Conservation (phyloP, 2,888 invertebrate species). For the Arctia plantaginis region DNA sequence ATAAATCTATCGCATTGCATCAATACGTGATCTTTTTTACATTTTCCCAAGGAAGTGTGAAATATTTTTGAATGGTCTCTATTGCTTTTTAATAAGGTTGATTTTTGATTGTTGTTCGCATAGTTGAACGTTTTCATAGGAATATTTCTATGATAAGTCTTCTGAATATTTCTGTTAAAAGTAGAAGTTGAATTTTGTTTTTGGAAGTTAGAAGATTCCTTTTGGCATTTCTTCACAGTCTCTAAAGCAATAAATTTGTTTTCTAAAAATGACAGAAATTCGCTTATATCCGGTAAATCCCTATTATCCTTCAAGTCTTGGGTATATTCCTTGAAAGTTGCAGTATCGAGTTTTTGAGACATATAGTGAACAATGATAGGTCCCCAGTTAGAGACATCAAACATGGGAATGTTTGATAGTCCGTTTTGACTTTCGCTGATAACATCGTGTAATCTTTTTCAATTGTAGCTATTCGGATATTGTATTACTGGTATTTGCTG, state of each 20-base stretch:
- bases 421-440: conserved; percentile 19
- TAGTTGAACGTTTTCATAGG: conserved; percentile 7
- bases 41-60: conserved; percentile 6
- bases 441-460: conserved; percentile 17
- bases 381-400: conserved; percentile 13
- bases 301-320: conserved; percentile 8
- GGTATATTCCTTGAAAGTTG: conserved; percentile 16
- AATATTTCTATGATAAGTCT: conserved; percentile 3
- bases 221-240: conserved; percentile 9
- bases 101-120: neutral
- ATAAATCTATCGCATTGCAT: conserved; percentile 15
- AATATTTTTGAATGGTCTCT: neutral
- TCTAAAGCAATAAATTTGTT: conserved; percentile 15
- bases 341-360: conserved; percentile 20
- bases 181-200: neutral
- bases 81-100: neutral
- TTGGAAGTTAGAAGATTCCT: neutral
- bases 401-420: conserved; percentile 9
- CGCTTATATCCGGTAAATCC: conserved; percentile 14
- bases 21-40: conserved; percentile 13
- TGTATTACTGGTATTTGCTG: conserved; percentile 3
- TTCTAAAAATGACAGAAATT: conserved; percentile 21
- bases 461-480: neutral
- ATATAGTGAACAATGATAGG: conserved; percentile 22
- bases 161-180: neutral